Evolutionary conservation across 2,113 vertebrate genomes (phyloP).

Genomic region (Neotoma lepida): DNA sequence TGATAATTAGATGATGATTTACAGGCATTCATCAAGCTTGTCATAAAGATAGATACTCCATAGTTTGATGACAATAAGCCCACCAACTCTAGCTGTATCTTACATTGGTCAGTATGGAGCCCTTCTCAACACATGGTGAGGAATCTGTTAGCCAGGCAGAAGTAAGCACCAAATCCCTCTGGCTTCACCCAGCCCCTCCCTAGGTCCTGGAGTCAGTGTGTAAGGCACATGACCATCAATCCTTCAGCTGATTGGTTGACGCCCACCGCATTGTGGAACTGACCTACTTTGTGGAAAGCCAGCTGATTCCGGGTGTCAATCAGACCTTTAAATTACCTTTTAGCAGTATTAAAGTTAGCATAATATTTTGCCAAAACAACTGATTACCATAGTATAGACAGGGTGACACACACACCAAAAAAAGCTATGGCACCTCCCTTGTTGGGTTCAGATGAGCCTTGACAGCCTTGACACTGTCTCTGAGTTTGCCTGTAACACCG

Average conservation of each 20-base stretch:
- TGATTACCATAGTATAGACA: not conserved
- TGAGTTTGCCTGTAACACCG: not conserved
- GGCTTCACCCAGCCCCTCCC: not conserved
- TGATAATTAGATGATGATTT: not conserved
- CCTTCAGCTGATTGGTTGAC: not conserved
- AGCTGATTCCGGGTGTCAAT: not conserved
- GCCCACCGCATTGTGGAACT: not conserved
- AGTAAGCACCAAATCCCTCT: not conserved
- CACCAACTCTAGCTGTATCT: not conserved
- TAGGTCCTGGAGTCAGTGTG: not conserved
- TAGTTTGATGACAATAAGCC: not conserved
- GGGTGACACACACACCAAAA: not conserved
- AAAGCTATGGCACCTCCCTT: not conserved
- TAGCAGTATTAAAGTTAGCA: not conserved
- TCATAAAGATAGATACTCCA: not conserved
- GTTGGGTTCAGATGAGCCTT: constrained; percentile 22
- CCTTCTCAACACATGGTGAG: not conserved
- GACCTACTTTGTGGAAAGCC: not conserved
- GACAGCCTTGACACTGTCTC: not conserved
- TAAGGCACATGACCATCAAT: not conserved
- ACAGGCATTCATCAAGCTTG: not conserved
- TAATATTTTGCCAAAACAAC: not conserved
- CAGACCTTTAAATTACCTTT: not conserved
- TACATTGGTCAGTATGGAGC: not conserved
- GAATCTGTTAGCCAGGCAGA: not conserved